phyloP scores from a whole-genome alignment of 2,797 vertebrate species.

The Mormyrops attenuatus region DNA sequence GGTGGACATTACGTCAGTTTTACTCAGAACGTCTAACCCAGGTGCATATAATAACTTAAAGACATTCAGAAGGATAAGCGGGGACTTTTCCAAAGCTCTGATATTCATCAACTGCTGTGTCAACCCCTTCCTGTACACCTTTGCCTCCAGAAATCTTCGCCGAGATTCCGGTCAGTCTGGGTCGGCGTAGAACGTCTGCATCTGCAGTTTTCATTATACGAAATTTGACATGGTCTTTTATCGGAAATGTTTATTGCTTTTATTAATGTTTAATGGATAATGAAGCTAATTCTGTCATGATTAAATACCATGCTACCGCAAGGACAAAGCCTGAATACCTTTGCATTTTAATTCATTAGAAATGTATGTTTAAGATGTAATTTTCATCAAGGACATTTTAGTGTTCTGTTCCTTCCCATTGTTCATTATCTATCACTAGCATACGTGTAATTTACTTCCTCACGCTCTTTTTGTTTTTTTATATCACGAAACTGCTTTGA shows the following conservation, averaged over 20 bases:
- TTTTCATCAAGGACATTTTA: neutral
- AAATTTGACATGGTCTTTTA: neutral
- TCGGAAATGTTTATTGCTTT: neutral
- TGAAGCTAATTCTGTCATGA: neutral
- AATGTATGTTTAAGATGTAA: neutral
- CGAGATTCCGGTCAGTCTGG: neutral
- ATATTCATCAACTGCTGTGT: conserved; percentile 40
- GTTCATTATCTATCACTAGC: too few relatives aligned
- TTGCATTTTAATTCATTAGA: neutral
- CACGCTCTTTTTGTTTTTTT: neutral
- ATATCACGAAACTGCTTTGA: neutral
- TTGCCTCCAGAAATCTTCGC: conserved; percentile 30
- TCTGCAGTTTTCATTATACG: neutral
- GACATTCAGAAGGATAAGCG: neutral
- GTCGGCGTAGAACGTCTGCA: neutral
- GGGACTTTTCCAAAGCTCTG: conserved; percentile 23
- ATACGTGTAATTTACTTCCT: neutral
- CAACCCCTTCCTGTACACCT: conserved; percentile 42
- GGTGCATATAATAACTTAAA: neutral
- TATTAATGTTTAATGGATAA: neutral
- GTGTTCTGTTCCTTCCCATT: neutral
- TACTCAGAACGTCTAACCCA: neutral
- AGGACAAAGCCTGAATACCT: neutral
- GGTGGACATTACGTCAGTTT: conserved; percentile 1
- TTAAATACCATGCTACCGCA: neutral